Conservation (phyloP, 2,797 vertebrate species). For the Chaenodraco wilsoni region DNA sequence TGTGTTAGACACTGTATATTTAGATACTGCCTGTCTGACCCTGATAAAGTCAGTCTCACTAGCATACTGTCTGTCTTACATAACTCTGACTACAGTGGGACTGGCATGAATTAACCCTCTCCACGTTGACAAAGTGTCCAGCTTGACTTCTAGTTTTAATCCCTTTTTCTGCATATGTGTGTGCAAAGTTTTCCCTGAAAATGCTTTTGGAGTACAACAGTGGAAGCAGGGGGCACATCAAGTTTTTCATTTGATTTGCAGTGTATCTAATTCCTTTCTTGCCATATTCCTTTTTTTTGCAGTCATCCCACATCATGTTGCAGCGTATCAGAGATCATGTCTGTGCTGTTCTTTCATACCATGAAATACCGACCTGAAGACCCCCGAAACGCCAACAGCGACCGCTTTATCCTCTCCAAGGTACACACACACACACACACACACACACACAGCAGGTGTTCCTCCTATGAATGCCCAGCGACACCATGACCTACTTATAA, state of each 20-base stretch:
- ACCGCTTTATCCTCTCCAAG: conserved; percentile 95
- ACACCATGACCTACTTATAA: neutral
- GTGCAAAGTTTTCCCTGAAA: conserved; percentile 2
- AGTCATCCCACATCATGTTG: conserved; percentile 96
- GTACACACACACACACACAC: conserved; percentile 64
- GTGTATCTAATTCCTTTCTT: conserved; percentile 17
- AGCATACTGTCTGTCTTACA: conserved; percentile 4
- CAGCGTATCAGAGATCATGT: conserved; percentile 95
- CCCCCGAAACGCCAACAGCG: conserved; percentile 90
- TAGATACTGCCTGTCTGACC: conserved; percentile 18
- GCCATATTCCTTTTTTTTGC: conserved; percentile 67
- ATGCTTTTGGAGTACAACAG: neutral
- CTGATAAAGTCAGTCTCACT: conserved; percentile 13
- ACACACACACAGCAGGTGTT: conserved; percentile 1
- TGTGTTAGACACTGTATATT: conserved; percentile 8
- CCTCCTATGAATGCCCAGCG: neutral
- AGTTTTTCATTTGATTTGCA: conserved; percentile 34
- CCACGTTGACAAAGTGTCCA: conserved; percentile 1
- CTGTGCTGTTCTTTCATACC: conserved; percentile 93
- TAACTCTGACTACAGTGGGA: conserved; percentile 29
- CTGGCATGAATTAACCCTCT: conserved; percentile 45
- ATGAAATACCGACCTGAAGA: conserved; percentile 94
- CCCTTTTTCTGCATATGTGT: neutral
- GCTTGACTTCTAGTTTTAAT: neutral
- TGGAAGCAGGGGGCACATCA: neutral